Evolutionary conservation across 2,797 vertebrate genomes (phyloP).

Genomic region (Poecilia wingei): DNA sequence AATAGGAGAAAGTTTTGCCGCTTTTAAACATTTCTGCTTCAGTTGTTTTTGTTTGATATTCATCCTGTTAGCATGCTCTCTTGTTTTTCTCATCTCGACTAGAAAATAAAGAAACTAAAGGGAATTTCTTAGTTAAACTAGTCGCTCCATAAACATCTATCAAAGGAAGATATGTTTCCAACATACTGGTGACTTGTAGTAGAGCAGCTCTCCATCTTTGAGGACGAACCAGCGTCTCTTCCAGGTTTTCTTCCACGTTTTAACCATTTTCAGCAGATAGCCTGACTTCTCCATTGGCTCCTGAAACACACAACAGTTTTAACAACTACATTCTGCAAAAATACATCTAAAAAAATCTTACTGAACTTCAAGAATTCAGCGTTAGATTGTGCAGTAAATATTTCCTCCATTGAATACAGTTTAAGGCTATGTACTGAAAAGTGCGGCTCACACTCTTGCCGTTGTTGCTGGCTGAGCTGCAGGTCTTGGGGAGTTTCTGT

Average conservation of each 20-base stretch:
- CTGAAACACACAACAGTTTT: slow-evolving; percentile 64
- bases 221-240: slow-evolving; percentile 97
- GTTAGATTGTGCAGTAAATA: not conserved
- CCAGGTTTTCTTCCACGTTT: slow-evolving; percentile 95
- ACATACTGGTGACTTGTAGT: slow-evolving; percentile 97
- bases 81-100: not conserved
- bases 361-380: not conserved
- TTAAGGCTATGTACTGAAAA: not conserved
- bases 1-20: not conserved
- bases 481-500: slow-evolving; percentile 93
- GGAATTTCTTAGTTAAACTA: not conserved
- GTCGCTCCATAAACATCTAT: not conserved
- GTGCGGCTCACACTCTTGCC: slow-evolving; percentile 87
- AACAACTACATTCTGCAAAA: not conserved
- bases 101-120: not conserved
- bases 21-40: not conserved
- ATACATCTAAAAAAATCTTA: not conserved
- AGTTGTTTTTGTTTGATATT: not conserved
- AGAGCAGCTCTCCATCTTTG: slow-evolving; percentile 95
- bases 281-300: slow-evolving; percentile 97
- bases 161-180: not conserved
- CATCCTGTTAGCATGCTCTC: not conserved
- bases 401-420: not conserved
- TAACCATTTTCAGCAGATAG: slow-evolving; percentile 96
- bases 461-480: slow-evolving; percentile 86